Evolutionary conservation across 2,888 invertebrate species (phyloP), one percentile per base, ranked within the genome.

Genomic region (Coecobrya sp.): DNA sequence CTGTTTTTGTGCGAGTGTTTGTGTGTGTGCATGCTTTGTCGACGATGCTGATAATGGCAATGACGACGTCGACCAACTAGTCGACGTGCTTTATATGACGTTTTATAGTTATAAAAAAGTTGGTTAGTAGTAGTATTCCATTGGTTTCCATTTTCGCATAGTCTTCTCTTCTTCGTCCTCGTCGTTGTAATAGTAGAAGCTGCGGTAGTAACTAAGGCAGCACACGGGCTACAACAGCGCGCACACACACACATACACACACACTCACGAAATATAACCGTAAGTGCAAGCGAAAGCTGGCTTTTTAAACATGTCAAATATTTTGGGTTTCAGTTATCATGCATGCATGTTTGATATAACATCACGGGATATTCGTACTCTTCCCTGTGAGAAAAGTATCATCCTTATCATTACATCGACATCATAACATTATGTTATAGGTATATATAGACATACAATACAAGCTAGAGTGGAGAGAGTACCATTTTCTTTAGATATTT

Each of bases 41-140:
- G 76, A 76, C 76, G 49, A 76, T 76, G 76, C 45, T 76, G 76
- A 76, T 76, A 76, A 76, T 45, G 76, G 76, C 76, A 76, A 76
- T 76, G 70, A 70, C 70, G 76, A 76, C 49, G 76, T n/a, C 76
- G 76, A 45, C 76, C 76, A 76, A 27, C 19, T 76, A 76, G 8
- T 76, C 76, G 76, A 76, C 76, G 76, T 76, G 45, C 11, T 76
- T 76, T 76, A 68, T 68, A 27, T 27, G 16, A 27, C n/a, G 30
- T 30, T 27, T 30, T 30, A 68, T 68, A 68, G 68, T 30, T 68
- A 30, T 16, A 68, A 68, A 68, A 68, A 30, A n/a, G 68, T 68
- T 68, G 68, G 30, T 68, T 68, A 68, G 13, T 68, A 68, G 13
- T 68, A 27, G 68, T 59, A 19, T 22, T 68, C 68, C 30, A 68